Conservation (phyloP, 2,888 invertebrate genomes). For the Baccha elongata region DNA sequence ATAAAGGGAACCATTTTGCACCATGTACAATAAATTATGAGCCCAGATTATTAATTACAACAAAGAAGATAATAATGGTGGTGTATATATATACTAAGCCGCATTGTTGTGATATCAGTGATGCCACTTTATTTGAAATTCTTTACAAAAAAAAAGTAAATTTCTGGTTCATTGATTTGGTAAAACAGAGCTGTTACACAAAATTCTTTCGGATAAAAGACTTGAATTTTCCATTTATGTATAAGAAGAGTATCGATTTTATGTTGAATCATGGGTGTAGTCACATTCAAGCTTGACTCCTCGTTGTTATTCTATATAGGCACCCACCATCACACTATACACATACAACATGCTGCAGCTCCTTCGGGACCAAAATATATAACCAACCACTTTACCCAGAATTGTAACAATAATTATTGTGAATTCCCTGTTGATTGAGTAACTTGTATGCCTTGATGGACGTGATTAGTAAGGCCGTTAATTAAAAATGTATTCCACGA, state of each 20-base stretch:
- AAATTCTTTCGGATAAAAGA: too few species aligned
- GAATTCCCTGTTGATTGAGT: slow-evolving; percentile 74
- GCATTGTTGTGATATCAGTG: neutral
- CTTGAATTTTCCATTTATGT: too few species aligned
- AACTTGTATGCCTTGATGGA: slow-evolving; percentile 74
- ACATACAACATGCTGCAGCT: slow-evolving; percentile 3
- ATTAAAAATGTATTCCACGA: slow-evolving; percentile 72
- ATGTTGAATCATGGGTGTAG: too few species aligned
- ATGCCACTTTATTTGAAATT: slow-evolving; percentile 13
- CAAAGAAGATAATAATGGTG: neutral
- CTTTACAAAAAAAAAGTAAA: too few species aligned
- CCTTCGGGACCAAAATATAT: slow-evolving; percentile 44
- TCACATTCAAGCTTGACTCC: too few species aligned
- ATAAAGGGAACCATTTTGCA: slow-evolving; percentile 63
- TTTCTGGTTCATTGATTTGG: too few species aligned
- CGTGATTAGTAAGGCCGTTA: slow-evolving; percentile 73
- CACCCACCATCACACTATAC: slow-evolving; percentile 33
- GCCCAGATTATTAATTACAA: slow-evolving; percentile 80
- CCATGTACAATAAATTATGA: slow-evolving; percentile 79
- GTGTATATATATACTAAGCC: too few species aligned
- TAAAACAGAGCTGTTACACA: too few species aligned
- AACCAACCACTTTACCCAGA: slow-evolving; percentile 66
- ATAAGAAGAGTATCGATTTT: too few species aligned
- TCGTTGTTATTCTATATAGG: neutral
- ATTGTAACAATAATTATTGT: slow-evolving; percentile 70